A percentile compares a stretch with the other conserved stretches of the same genome.
These are phyloP conservation scores for Momotus momota DNA, from an alignment of 2,797 vertebrate species.

Conservation along the genomic window DNA sequence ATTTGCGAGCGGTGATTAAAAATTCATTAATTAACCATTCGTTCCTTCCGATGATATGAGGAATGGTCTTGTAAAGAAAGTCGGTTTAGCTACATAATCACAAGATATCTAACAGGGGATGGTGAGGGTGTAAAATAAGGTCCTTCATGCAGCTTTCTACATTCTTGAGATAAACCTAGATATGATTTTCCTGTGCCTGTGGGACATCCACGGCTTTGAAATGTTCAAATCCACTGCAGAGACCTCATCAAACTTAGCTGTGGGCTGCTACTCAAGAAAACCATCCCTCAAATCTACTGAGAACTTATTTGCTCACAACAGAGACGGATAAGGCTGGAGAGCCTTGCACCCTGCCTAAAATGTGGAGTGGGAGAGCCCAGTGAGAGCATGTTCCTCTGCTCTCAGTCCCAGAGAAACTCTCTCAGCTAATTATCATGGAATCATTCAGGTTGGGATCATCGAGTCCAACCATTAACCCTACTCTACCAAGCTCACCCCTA, in stretches of 20 bases:
- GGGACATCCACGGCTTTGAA: not conserved
- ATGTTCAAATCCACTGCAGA: not conserved
- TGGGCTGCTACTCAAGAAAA: not conserved
- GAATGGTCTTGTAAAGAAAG: not conserved
- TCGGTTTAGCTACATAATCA: not conserved
- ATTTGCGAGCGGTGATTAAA: not conserved
- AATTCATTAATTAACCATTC: not conserved
- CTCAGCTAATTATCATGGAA: not conserved
- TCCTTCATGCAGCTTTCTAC: not conserved
- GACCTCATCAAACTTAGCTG: not conserved
- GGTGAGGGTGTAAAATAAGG: not conserved
- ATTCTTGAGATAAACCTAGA: not conserved
- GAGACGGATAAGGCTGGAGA: not conserved
- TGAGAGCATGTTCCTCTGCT: not conserved
- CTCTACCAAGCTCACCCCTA: no score
- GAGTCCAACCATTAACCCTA: no score
- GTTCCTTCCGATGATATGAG: not conserved
- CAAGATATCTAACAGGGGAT: not conserved
- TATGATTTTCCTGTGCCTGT: not conserved
- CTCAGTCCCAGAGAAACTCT: not conserved
- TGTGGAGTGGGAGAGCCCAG: rapidly evolving
- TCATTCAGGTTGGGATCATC: no score
- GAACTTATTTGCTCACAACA: not conserved
- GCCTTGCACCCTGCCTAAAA: not conserved
- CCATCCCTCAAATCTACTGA: not conserved